Conservation (phyloP, 2,797 vertebrate genomes). For the Phataginus tricuspis region DNA sequence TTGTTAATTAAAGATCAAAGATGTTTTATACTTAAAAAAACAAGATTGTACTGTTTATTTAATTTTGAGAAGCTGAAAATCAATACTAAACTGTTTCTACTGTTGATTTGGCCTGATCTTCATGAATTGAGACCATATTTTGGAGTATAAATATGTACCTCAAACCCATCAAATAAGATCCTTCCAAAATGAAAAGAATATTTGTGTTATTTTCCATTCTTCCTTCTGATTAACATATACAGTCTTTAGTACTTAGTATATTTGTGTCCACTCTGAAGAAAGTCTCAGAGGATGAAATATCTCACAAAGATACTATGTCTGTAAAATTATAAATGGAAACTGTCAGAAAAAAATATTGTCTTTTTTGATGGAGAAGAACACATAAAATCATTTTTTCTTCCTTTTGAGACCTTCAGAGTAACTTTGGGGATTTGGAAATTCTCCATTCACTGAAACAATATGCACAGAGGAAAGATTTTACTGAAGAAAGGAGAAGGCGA, state of each 20-base stretch:
- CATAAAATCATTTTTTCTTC: background rate
- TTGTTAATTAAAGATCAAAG: background rate
- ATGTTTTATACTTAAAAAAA: background rate
- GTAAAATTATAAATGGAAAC: background rate
- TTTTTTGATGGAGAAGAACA: background rate
- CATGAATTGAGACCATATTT: background rate
- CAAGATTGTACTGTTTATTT: background rate
- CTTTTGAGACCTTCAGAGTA: background rate
- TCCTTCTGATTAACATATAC: background rate
- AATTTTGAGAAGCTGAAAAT: background rate
- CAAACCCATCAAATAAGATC: background rate
- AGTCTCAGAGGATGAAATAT: background rate
- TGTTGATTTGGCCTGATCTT: background rate
- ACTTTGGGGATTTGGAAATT: background rate
- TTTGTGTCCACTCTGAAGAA: background rate
- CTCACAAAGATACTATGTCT: background rate
- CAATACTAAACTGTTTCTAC: background rate
- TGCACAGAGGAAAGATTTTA: background rate
- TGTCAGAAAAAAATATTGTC: background rate
- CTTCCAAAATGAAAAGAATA: background rate
- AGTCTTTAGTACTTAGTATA: background rate
- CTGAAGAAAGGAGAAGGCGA: background rate
- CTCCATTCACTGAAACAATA: background rate
- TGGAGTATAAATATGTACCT: background rate
- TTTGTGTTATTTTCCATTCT: background rate